Evolutionary conservation across 1,140 invertebrate species (phyloP), one percentile per base, ranked within the genome.

Genomic region (Sarcophaga peregrina): DNA sequence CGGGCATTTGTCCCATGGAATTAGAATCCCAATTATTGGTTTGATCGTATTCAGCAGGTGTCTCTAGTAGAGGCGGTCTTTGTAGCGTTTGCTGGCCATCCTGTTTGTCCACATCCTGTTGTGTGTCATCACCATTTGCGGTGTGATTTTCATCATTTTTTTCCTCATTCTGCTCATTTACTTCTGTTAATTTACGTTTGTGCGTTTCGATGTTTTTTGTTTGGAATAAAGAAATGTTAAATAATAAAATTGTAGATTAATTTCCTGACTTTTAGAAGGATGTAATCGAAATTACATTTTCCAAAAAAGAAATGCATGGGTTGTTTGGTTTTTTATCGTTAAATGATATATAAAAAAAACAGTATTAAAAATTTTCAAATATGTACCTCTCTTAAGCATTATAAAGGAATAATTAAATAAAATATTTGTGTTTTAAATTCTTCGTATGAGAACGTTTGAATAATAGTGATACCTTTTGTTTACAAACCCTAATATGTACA

Each of bases 31-130:
- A 89, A 20, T 85, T 84, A 54, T 84, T 86, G 15, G 82, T 81
- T 6, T 52, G 73, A 45, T 84, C 20, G 84, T 88, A 90, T 45
- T 90, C 88, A 11, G 85, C 46, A 17, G 88, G 88, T 48, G 88
- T 90, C 81, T 90, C 87, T 20, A 90, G 82, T 76, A 89, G 52
- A 52, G 87, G 86, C 1, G 88, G 88, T 17, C 87, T 74, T 17
- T 50, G 75, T 50, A 11, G 83, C 17, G 1, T 75, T n/a, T 68
- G 47, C 17, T 68, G 46, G 11, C 58, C 13, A 6, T 75, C n/a
- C 11, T 58, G 45, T 37, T 62, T 62, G 4, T 81, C 50, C 20
- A 50, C 75, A 50, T 72, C 20, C 52, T 74, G 76, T 75, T 47
- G 17, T n/a, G 20, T 62, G 37, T 48, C 68, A 50, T 52, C 72